These are phyloP conservation scores for Cephus runcator DNA, from an alignment of 2,888 invertebrate genomes.

Conservation along the genomic window DNA sequence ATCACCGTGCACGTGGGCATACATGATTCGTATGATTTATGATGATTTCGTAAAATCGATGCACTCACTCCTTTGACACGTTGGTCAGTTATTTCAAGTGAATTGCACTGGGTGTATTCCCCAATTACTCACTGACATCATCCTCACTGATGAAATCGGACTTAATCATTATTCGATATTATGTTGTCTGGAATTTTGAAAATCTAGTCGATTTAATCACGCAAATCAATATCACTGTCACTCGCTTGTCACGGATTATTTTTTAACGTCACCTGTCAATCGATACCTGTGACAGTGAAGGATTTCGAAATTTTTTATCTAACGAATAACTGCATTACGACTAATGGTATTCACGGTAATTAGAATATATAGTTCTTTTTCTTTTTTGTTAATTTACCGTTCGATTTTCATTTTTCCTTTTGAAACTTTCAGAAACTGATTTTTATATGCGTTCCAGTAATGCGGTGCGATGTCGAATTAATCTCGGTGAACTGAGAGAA, in stretches of 20 bases:
- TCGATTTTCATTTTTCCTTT: neutral
- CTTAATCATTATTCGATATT: neutral
- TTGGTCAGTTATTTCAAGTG: neutral
- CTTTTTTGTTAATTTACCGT: neutral
- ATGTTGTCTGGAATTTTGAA: neutral
- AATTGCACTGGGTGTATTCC: neutral
- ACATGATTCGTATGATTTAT: constrained; percentile 37
- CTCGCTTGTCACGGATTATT: neutral
- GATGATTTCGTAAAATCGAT: neutral
- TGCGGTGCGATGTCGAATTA: neutral
- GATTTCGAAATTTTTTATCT: neutral
- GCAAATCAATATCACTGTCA: neutral
- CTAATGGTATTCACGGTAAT: neutral
- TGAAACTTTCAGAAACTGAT: neutral
- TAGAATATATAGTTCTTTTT: neutral
- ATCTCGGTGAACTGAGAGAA: neutral
- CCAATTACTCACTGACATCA: neutral
- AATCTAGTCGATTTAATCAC: neutral
- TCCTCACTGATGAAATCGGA: neutral
- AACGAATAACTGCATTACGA: neutral
- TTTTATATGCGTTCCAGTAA: neutral
- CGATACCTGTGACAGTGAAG: neutral
- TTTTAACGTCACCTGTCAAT: neutral
- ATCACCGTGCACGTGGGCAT: constrained; percentile 59
- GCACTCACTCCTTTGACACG: neutral